Percentiles rank a stretch among this genome's conserved stretches.
Conservation (phyloP, 2,113 vertebrate genomes). For the Stigmatopora nigra region DNA sequence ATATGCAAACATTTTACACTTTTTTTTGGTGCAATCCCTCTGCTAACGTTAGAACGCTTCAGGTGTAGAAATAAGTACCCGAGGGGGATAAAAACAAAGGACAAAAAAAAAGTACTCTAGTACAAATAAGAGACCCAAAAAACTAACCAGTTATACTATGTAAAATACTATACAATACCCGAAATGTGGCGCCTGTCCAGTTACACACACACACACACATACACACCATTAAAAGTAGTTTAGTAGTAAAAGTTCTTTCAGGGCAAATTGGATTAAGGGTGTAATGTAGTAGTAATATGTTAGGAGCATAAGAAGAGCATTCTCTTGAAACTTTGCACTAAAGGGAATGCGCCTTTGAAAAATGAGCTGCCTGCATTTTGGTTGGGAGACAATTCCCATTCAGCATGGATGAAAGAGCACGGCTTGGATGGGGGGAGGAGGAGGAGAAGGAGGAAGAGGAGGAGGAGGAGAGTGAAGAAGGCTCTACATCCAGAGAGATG, state of each 20-base stretch:
- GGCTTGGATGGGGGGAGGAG: not conserved
- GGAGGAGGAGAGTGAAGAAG: not conserved
- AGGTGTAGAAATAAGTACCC: no score
- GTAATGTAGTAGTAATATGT: conserved; percentile 40
- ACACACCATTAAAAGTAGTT: conserved; percentile 29
- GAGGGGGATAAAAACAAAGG: no score
- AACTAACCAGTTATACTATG: conserved; percentile 33
- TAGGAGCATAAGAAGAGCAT: conserved; percentile 30
- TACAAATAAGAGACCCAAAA: conserved; percentile 44
- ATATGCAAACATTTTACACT: no score
- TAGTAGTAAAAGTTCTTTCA: conserved; percentile 12
- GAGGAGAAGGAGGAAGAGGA: conserved; percentile 5
- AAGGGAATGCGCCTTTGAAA: conserved; percentile 35
- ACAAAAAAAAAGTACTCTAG: not conserved
- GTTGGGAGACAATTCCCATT: conserved; percentile 50
- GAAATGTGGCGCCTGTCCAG: no score
- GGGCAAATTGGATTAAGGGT: conserved; percentile 53
- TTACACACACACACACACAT: conserved; percentile 14
- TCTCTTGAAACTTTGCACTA: conserved; percentile 39
- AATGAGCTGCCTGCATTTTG: conserved; percentile 41
- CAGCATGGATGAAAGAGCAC: conserved; percentile 34
- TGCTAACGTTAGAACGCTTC: no score
- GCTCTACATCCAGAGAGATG: conserved; percentile 25
- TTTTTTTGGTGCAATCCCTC: no score
- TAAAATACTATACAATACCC: conserved; percentile 27